Evolutionary conservation across 2,113 vertebrate species (phyloP), one percentile per base, ranked within the genome.

Genomic region (Pheucticus melanocephalus): DNA sequence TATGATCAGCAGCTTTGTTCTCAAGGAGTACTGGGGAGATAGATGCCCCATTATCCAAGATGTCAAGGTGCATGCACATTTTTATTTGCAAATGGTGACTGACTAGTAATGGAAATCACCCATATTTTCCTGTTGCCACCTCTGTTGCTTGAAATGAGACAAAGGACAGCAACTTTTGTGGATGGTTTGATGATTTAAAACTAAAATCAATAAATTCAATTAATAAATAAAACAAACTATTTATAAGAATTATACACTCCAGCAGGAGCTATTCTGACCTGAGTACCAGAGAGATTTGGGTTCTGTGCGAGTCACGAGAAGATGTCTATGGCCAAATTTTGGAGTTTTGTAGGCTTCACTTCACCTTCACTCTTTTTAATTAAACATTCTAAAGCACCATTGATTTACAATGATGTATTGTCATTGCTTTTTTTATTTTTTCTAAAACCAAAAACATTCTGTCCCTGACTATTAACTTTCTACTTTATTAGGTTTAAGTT

Each of bases 401-500:
- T 88, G 56, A 81, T 91, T 92, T 70, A 18, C 37, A 57, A 28
- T 56, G 24, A 33, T 42, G 23, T 42, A 78, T 61, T 95, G 82
- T 78, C 79, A 66, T 31, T 35, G 78, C 10, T 69, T 69, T 31
- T 64, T 50, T 9, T 23, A 7, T 54, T 51, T 59, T 51, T 33
- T 56, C 10, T 88, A 76, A 71, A 89, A 17, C 12, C 31, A 18
- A 93, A 93, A 93, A 22, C 82, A 78, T n/a, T 54, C 70, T 77
- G 82, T 90, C 73, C 90, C 80, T 5, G 14, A 66, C 76, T 84
- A 86, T 94, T 90, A 96, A 86, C 92, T 88, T 93, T 75, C 82
- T 75, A 80, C 47, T 75, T 92, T 93, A 92, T 86, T 94, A 90
- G 64, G 39, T 78, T 94, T 78, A 94, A 88, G 90, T 90, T 88